Base-by-base conservation (phyloP, 2,113 vertebrate genomes). In the Sturnira hondurensis region DNA sequence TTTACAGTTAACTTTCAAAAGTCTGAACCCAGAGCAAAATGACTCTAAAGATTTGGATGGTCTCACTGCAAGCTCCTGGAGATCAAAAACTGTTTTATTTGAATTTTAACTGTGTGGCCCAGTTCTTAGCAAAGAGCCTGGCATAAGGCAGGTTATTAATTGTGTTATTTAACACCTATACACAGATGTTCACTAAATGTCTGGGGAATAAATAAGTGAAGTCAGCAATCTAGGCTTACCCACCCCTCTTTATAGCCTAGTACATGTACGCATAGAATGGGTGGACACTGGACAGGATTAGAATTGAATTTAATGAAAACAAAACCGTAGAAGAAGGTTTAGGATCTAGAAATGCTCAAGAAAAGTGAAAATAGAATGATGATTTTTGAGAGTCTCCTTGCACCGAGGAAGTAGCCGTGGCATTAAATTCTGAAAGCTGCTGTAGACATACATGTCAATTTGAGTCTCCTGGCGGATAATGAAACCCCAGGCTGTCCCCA, bases 381-480 rank as follows among this genome's bases (percentile, higher is more conserved):
- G 13, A 16, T 50, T 31, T 84, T 85, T 84, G 16, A 77, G 31
- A 56, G 6, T 67, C 26, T 13, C 43, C 58, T 67, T 58, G 31
- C 45, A 41, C 45, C 61, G 43, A 83, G 43, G 67, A 89, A 41
- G 47, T 47, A 14, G 52, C 16, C 22, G 7, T 3, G 14, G 28
- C 13, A 78, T 36, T 54, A 20, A 26, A 45, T 8, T 13, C 7
- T 47, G 4, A 36, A 33, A 33, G 8, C 47, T 47, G 13, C 45
- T 0, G 0, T 1, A 84, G 47, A 61, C 38, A 15, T 0, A 6
- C 3, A 12, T 54, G 4, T n/a, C 50, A 28, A 19, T 4, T 4
- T 12, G 22, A 20, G 10, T 41, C 12, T 41, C 73, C 52, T 17
- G 0, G 31, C 4, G 52, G 33, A 11, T 47, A 19, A 36, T 1